Base-by-base conservation (phyloP, 2,797 vertebrate species). In the Cetoscarus ocellatus region DNA sequence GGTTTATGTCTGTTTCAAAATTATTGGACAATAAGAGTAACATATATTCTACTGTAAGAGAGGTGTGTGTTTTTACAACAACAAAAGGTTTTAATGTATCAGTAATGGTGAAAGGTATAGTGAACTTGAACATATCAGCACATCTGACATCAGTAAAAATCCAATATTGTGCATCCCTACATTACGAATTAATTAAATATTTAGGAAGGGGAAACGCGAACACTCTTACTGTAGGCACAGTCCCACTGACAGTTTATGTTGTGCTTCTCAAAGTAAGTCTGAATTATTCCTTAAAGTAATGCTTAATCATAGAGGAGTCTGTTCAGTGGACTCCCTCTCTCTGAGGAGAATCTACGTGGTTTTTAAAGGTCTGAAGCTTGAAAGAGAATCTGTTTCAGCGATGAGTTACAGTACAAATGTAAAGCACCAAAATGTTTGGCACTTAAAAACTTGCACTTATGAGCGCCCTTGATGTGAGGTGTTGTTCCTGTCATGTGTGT, bases 391-490 rank as follows among this genome's bases (percentile, higher is more conserved):
- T 51, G 44, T 58, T 73, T 70, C 62, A 70, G 69, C 55, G 49
- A 51, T 79, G 48, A 61, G 78, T 79, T 70, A 91, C 85, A 88
- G 83, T 86, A 88, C 81, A 84, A 70, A 70, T 73, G 61, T 68
- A 72, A 85, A 93, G 90, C 92, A 93, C 92, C 89, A 84, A 79
- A 75, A 71, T 61, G 47, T 83, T 84, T 84, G 80, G 80, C 70
- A 88, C 77, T 42, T 39, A 83, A 69, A 61, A 61, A 42, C 34
- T 60, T 73, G 60, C 65, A 73, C 61, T 77, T 8, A 19, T n/a
- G 19, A 44, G 55, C 58, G 76, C 65, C 66, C 38, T 38, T 63
- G 58, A 62, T 38, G 73, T 50, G 18, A 59, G 14, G 67, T 70
- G 58, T 70, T 49, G 14, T 61, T 52, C 56, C 61, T 58, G 60